Base-by-base conservation (phyloP, 2,888 invertebrate genomes). In the Deladenus siricidicola region DNA sequence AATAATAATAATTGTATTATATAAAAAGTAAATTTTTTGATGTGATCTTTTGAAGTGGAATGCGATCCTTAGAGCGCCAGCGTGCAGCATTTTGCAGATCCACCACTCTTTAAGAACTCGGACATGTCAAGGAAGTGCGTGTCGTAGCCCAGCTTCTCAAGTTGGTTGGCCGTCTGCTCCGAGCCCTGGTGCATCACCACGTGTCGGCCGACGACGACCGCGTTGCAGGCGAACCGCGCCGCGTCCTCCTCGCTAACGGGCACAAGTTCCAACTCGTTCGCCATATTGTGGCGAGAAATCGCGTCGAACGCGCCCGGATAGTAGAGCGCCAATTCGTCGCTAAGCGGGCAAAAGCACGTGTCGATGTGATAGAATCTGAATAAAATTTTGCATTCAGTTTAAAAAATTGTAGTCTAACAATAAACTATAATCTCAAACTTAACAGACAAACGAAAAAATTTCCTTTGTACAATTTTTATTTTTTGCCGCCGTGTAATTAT, bases 291-390 rank as follows among this genome's bases (percentile, higher is more conserved):
- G 42, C 69, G 68, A 4, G 75, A 67, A 10, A 70, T 66, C 28
- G 62, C 63, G 49, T 70, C 70, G 60, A 78, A 75, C 3, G 76
- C 78, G 51, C 71, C 61, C 21, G 73, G 75, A 58, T 73, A 72
- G 45, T 69, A 73, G 58, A 78, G 58, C 8, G 72, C 78, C 6
- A 72, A 48, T n/a, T 69, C 59, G 43, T 68, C 70, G 43, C 61
- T 65, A 3, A 78, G 59, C n/a, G 78, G 78, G 53, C 78, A 78
- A 57, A 78, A 74, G 30, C 72, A 73, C 2, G 74, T 74, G 60
- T 78, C 78, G 48, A 78, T 67, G 56, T 78, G 78, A 60, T 78
- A 78, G 63, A 75, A 78, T 17, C 74, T 71, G 48, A 17, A 69
- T 3, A n/a, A 17, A 50, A 39, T 19, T 51, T 51, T 23, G 4